Conservation (phyloP, 2,888 invertebrate genomes). For the Elegia similella region DNA sequence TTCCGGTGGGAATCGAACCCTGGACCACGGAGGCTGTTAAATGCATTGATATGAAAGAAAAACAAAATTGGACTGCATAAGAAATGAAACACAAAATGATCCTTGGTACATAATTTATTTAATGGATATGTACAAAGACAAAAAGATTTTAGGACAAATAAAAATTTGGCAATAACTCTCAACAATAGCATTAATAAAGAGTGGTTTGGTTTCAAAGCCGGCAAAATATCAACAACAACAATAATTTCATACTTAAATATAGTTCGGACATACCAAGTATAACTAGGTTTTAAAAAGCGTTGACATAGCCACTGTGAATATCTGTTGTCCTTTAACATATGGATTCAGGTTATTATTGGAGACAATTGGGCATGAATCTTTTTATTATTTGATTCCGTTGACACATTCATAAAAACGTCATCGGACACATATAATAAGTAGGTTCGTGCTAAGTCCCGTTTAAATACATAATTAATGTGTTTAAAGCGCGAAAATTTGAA, state of each 20-base stretch:
- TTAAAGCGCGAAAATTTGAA: too few species aligned
- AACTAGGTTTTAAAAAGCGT: slow-evolving; percentile 35
- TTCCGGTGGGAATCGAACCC: too few species aligned
- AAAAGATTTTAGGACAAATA: slow-evolving; percentile 72
- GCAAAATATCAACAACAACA: slow-evolving; percentile 70
- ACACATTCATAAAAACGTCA: too few species aligned
- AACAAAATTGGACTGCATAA: background rate
- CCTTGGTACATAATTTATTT: slow-evolving; percentile 77
- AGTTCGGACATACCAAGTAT: slow-evolving; percentile 52
- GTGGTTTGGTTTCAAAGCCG: slow-evolving; percentile 62
- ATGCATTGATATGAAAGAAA: background rate
- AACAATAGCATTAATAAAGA: slow-evolving; percentile 66
- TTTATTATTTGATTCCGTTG: too few species aligned
- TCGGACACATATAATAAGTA: too few species aligned
- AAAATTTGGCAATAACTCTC: slow-evolving; percentile 76
- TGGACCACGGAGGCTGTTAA: slow-evolving; percentile 1
- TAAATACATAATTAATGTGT: too few species aligned
- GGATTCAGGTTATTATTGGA: too few species aligned
- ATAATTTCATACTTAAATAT: slow-evolving; percentile 50
- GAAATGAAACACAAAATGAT: slow-evolving; percentile 46
- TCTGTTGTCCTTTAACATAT: background rate
- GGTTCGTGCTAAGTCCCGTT: too few species aligned
- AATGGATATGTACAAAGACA: slow-evolving; percentile 79
- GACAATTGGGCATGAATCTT: too few species aligned
- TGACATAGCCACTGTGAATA: slow-evolving; percentile 35